phyloP scores from a whole-genome alignment of 2,797 vertebrate genomes.

The Enteromius mattozi region DNA sequence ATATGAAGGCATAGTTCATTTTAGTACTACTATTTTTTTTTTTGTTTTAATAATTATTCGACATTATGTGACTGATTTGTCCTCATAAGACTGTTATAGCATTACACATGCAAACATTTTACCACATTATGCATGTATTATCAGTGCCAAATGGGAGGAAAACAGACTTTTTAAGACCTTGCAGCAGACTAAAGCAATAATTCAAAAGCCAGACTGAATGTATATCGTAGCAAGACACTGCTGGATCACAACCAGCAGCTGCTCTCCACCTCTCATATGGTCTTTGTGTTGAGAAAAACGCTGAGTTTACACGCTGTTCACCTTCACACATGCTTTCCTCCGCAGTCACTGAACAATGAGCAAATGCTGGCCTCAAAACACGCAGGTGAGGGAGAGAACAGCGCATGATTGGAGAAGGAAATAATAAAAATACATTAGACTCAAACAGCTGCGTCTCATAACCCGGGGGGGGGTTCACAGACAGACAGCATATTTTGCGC shows the following conservation, averaged over 20 bases:
- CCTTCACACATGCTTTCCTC: conserved; percentile 64
- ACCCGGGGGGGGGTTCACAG: not conserved
- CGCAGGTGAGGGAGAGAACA: not conserved
- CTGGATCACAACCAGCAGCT: conserved; percentile 43
- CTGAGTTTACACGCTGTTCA: conserved; percentile 71
- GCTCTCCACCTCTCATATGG: conserved; percentile 58
- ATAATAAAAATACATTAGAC: conserved; percentile 14
- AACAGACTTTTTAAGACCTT: not conserved
- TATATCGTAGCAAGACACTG: not conserved
- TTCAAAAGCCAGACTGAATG: not conserved
- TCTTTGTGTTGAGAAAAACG: conserved; percentile 78
- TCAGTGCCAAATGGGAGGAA: not conserved
- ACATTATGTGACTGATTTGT: not conserved
- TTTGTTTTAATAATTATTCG: not conserved
- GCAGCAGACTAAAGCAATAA: not conserved
- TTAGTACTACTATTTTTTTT: not conserved
- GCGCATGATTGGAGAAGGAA: conserved; percentile 1
- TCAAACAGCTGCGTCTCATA: not conserved
- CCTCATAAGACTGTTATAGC: not conserved
- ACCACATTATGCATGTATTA: not conserved
- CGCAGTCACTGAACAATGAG: conserved; percentile 41
- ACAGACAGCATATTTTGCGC: not conserved
- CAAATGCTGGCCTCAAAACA: not conserved
- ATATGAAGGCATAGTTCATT: not conserved
- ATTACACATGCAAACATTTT: not conserved